Evolutionary conservation across 2,888 invertebrate genomes (phyloP).

Genomic region (Coecobrya sp.): DNA sequence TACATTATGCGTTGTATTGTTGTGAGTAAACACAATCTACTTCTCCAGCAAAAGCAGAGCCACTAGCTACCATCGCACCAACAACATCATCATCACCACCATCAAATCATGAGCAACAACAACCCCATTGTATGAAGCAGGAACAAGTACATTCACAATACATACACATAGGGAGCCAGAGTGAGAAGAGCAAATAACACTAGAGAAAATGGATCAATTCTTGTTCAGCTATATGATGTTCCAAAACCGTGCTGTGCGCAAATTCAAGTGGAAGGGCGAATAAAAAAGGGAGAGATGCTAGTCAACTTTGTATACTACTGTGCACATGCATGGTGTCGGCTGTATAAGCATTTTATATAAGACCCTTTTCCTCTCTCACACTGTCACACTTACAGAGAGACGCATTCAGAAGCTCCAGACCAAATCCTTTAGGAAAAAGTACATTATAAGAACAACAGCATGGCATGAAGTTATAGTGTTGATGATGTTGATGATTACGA

Average conservation of each 20-base stretch:
- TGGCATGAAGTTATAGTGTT: slow-evolving; percentile 3
- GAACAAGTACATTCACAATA: not conserved
- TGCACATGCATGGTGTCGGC: not conserved
- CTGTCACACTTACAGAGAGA: too few species aligned
- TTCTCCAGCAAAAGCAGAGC: not conserved
- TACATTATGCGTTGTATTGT: not conserved
- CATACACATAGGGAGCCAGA: not conserved
- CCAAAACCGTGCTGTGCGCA: slow-evolving; percentile 64
- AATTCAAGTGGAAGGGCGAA: slow-evolving; percentile 79
- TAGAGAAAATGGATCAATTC: slow-evolving; percentile 76
- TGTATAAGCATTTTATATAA: too few species aligned
- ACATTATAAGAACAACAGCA: not conserved
- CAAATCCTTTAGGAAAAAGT: slow-evolving; percentile 15
- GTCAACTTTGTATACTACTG: not conserved
- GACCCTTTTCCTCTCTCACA: too few species aligned
- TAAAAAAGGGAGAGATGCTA: slow-evolving; percentile 7
- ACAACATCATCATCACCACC: slow-evolving; percentile 14
- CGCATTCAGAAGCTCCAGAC: not conserved
- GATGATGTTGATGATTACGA: slow-evolving; percentile 10
- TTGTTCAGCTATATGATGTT: slow-evolving; percentile 59
- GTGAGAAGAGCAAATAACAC: slow-evolving; percentile 25
- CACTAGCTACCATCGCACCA: not conserved
- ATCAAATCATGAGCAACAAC: not conserved
- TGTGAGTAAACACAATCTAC: not conserved
- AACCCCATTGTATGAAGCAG: not conserved